Conservation (phyloP, 1,140 invertebrate genomes). For the Calycopis cecrops region DNA sequence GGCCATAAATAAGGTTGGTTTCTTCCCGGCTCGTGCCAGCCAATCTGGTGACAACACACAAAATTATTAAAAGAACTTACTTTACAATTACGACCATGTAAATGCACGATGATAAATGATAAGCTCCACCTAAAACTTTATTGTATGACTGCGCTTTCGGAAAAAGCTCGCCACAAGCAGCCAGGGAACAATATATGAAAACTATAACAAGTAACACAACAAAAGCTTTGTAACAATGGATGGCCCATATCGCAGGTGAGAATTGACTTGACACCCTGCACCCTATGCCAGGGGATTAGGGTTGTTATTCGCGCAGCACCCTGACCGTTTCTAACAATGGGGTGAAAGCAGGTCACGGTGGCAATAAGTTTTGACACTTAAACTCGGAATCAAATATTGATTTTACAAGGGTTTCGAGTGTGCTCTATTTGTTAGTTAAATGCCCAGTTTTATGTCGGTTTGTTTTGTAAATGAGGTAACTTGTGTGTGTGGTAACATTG, state of each 20-base stretch:
- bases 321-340: constrained; percentile 13
- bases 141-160: not conserved
- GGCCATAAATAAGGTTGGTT: too few relatives aligned
- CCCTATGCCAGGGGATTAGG: constrained; percentile 5
- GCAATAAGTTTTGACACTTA: constrained; percentile 18
- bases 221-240: constrained; percentile 15
- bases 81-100: too few relatives aligned
- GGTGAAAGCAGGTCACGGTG: constrained; percentile 15
- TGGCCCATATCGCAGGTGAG: constrained; percentile 10
- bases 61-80: too few relatives aligned
- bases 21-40: too few relatives aligned
- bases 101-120: too few relatives aligned
- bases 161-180: constrained; percentile 2
- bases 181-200: not conserved
- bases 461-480: too few relatives aligned
- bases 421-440: too few relatives aligned
- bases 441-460: too few relatives aligned
- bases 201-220: constrained; percentile 13
- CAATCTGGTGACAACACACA: too few relatives aligned
- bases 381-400: constrained; percentile 21
- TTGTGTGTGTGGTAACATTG: too few relatives aligned
- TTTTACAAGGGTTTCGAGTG: constrained; percentile 12
- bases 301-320: constrained; percentile 10
- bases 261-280: constrained; percentile 5
- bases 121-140: too few relatives aligned